Evolutionary conservation across 2,888 invertebrate genomes (phyloP).

Genomic region (Drosophila colorata): DNA sequence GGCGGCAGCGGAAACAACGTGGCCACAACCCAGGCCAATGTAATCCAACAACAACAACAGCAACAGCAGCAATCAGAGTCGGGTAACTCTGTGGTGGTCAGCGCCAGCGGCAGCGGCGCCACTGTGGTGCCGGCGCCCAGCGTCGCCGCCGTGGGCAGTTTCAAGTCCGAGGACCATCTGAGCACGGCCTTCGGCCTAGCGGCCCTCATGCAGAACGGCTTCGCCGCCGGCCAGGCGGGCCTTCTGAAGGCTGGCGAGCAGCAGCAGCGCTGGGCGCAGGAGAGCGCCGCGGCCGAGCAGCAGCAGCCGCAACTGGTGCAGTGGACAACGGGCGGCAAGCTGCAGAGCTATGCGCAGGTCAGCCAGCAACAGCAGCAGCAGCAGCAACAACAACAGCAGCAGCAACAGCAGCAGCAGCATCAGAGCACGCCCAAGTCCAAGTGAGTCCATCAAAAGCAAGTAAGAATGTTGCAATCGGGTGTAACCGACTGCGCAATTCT

Average conservation of each 20-base stretch:
- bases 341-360: constrained; percentile 88
- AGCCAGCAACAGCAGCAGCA: constrained; percentile 77
- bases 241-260: constrained; percentile 74
- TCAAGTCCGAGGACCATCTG: constrained; percentile 90
- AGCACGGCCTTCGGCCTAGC: constrained; percentile 90
- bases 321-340: constrained; percentile 89
- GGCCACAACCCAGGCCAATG: constrained; percentile 72
- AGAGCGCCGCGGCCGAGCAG: constrained; percentile 61
- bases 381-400: constrained; percentile 74
- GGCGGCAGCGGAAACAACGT: constrained; percentile 67
- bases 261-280: constrained; percentile 76
- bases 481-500: no score
- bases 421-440: constrained; percentile 82
- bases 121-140: constrained; percentile 72
- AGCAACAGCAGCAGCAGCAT: constrained; percentile 65
- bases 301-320: constrained; percentile 82
- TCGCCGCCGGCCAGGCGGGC: constrained; percentile 85
- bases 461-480: no score
- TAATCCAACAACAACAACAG: constrained; percentile 69
- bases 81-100: constrained; percentile 77
- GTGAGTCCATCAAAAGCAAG: constrained; percentile 55
- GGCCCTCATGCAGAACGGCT: constrained; percentile 88
- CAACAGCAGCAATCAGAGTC: constrained; percentile 64
- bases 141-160: constrained; percentile 77
- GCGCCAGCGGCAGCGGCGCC: constrained; percentile 71